Conservation (phyloP, 2,113 vertebrate genomes). For the Globicephala melas region DNA sequence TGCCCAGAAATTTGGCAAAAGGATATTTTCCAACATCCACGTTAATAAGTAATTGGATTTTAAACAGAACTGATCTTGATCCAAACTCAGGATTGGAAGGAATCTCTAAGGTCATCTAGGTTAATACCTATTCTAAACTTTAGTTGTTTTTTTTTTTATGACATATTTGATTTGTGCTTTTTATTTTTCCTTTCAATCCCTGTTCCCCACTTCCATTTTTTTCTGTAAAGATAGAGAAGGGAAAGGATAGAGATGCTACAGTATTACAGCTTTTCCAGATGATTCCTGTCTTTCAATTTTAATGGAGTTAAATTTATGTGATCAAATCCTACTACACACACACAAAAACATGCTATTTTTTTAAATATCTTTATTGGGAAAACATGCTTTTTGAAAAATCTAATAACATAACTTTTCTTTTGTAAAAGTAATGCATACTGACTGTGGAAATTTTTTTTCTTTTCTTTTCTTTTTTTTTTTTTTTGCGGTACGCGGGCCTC, state of each 20-base stretch:
- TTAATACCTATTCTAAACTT: not conserved
- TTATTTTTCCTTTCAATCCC: not conserved
- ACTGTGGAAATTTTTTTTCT: not conserved
- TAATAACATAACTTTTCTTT: not conserved
- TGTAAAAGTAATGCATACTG: not conserved
- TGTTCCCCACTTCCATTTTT: not conserved
- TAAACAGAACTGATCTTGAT: slow-evolving; percentile 28
- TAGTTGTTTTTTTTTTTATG: not conserved
- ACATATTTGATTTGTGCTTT: not conserved
- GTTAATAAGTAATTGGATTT: slow-evolving; percentile 7
- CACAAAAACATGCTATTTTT: not conserved
- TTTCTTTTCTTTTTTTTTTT: no score
- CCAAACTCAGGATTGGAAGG: not conserved
- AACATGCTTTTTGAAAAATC: not conserved
- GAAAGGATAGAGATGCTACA: not conserved
- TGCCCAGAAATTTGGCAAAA: slow-evolving; percentile 46
- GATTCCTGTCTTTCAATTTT: slow-evolving; percentile 7
- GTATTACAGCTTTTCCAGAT: not conserved
- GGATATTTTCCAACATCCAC: not conserved
- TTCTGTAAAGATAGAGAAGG: not conserved
- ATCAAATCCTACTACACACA: not conserved
- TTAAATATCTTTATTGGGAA: not conserved
- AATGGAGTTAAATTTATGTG: slow-evolving; percentile 7
- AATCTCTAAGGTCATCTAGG: not conserved
- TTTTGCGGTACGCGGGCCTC: no score